Base-by-base conservation (phyloP, 2,888 invertebrate genomes). In the Clunio marinus region DNA sequence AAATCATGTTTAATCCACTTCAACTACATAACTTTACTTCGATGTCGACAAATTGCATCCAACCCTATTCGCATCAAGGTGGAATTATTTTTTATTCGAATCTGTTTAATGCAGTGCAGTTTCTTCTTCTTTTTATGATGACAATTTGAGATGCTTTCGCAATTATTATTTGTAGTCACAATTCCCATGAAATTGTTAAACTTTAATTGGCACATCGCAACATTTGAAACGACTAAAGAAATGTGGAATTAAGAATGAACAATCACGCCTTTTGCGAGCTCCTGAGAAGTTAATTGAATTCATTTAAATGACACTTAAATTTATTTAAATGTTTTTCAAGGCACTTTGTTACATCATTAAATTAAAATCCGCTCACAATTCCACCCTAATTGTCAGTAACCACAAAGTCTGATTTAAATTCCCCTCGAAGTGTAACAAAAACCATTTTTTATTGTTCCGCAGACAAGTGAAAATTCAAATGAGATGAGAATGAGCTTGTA, bases 1-100 rank as follows among this genome's bases (percentile, higher is more conserved):
- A 22, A 20, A 45, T 55, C 55, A 20, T 55, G 62, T 63, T 45
- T 7, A 51, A 25, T 63, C 45, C 25, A 37, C 20, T 22, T 45
- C 63, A 46, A 51, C 45, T 35, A 62, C 62, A 62, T 41, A 35
- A 41, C 41, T 41, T n/a, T 41, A 41, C n/a, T 41, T 41, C 10
- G 20, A 3, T 24, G 10, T 46, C 63, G 63, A 65, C 63, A 65
- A 65, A 65, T 65, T 65, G 63, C 63, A 65, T 65, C 45, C 63
- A 65, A 65, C 63, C 63, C 63, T 27, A 65, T 65, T 46, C 46
- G 22, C 62, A 62, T 62, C 63, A 65, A 65, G 63, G 63, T 65
- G 37, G 24, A 58, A 22, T 24, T 24, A 20, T 17, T 58, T 51
- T 51, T 51, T 51, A 41, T 41, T 41, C 41, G n/a, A n/a, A n/a